Evolutionary conservation across 2,888 invertebrate genomes (phyloP).

Genomic region (Lymantria monacha): DNA sequence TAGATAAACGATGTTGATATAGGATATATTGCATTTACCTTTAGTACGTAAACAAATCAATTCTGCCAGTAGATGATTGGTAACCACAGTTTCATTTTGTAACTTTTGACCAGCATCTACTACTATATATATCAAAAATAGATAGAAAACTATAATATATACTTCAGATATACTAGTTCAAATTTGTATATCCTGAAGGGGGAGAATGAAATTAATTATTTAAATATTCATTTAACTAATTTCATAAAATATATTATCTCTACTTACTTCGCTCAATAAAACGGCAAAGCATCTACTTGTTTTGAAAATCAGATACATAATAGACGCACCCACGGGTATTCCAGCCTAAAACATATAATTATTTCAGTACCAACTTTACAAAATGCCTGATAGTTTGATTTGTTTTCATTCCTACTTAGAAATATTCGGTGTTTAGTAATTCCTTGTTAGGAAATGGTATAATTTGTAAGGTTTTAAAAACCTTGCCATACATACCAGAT

Average conservation of each 20-base stretch:
- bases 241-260: no score
- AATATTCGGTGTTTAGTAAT: no score
- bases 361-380: no score
- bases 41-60: background rate
- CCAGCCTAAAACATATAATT: no score
- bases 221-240: background rate
- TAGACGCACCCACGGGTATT: no score
- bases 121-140: background rate
- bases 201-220: background rate
- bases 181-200: background rate
- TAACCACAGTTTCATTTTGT: background rate
- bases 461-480: no score
- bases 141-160: background rate
- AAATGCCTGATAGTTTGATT: no score
- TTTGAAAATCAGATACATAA: no score
- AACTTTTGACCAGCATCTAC: background rate
- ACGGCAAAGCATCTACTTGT: background rate
- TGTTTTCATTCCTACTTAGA: no score
- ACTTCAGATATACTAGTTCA: background rate
- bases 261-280: no score
- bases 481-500: background rate
- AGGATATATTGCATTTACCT: background rate
- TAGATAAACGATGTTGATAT: no score
- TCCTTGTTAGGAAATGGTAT: no score
- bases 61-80: background rate